These are phyloP conservation scores for Falco concolor DNA, from an alignment of 2,797 vertebrate genomes.

Conservation along the genomic window DNA sequence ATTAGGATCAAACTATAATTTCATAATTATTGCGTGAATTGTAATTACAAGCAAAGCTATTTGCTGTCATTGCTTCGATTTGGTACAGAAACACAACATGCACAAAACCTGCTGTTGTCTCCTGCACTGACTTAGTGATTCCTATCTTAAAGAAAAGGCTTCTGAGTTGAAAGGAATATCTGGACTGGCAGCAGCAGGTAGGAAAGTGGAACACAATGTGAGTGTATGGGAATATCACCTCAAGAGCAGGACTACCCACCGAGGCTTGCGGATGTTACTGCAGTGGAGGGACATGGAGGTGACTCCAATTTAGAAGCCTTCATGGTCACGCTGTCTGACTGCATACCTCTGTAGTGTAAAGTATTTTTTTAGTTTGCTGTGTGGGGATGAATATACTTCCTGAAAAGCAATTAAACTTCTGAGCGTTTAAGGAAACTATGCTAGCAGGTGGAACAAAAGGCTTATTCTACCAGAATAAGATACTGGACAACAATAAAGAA, in stretches of 20 bases:
- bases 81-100: neutral
- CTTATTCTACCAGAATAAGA: neutral
- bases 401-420: conserved; percentile 8
- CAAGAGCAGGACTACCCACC: neutral
- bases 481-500: neutral
- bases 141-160: neutral
- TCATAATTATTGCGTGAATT: neutral
- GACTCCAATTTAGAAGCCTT: neutral
- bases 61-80: neutral
- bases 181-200: neutral
- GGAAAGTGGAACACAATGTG: neutral
- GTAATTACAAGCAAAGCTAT: neutral
- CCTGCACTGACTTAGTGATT: neutral
- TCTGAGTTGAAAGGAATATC: neutral
- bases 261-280: neutral
- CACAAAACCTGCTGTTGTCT: neutral
- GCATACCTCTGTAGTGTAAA: neutral
- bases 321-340: neutral
- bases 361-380: neutral
- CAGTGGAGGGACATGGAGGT: neutral
- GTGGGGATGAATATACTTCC: neutral
- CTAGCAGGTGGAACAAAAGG: neutral
- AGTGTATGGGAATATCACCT: neutral
- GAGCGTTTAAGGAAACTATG: neutral
- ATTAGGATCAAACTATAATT: neutral